phyloP scores from a whole-genome alignment of 2,888 invertebrate species.

The Hymenopus coronatus region DNA sequence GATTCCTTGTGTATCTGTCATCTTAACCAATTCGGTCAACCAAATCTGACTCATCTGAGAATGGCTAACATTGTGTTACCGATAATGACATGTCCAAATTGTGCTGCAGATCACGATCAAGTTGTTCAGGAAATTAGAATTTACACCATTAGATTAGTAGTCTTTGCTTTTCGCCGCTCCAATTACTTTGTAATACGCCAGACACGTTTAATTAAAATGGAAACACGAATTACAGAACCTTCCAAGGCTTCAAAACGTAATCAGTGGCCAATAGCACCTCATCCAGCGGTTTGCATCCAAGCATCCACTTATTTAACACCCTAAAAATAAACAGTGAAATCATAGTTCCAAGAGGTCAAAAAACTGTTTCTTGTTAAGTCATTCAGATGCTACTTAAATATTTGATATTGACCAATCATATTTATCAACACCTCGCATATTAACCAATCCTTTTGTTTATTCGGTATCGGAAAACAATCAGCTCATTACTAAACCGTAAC shows the following conservation, averaged over 20 bases:
- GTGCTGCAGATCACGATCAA: background rate
- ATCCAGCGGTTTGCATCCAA: too few species aligned
- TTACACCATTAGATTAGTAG: background rate
- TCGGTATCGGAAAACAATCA: too few species aligned
- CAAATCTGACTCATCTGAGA: background rate
- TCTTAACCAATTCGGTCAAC: background rate
- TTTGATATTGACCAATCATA: too few species aligned
- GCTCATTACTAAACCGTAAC: too few species aligned
- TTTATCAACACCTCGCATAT: too few species aligned
- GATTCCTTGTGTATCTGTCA: background rate
- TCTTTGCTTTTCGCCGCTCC: background rate
- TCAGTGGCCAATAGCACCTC: background rate
- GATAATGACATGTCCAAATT: background rate
- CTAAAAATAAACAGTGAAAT: too few species aligned
- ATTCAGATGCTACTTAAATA: too few species aligned
- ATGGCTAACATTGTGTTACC: background rate
- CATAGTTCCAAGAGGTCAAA: too few species aligned
- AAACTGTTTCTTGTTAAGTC: too few species aligned
- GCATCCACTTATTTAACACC: too few species aligned
- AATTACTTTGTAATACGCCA: background rate
- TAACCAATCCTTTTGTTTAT: too few species aligned
- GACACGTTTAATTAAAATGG: background rate
- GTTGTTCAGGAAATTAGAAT: background rate
- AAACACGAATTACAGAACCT: background rate
- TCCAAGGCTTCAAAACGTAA: background rate